Evolutionary conservation across 2,113 vertebrate genomes (phyloP), one percentile per base, ranked within the genome.

Genomic region (Axis porcinus): DNA sequence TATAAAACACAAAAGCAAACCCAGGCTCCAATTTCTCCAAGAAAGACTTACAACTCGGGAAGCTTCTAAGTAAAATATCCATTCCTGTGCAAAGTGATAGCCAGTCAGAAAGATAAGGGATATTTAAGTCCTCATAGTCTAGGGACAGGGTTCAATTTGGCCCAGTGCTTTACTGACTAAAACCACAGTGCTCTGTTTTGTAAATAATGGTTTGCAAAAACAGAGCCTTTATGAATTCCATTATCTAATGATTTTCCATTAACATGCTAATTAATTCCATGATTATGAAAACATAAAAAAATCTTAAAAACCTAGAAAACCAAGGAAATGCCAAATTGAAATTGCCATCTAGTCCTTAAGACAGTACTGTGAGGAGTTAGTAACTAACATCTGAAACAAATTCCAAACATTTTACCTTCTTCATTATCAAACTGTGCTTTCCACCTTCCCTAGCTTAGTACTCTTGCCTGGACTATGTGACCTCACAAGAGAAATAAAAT

Each of bases 251-350:
- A 74, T 91, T 94, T 95, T 76, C 67, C 55, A 97, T 62, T 91
- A 93, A 47, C 14, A 85, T 70, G 27, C 28, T 91, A 95, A 97
- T 94, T 96, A 87, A 95, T 96, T 94, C 36, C 94, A 62, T 81
- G 94, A 90, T 90, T 91, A 96, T 86, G 30, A 94, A 91, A 93
- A 95, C 58, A 2, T 55, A 93, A 47, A 57, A 25, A 96, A 82
- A 55, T 43, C 67, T 90, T 57, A 88, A 88, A 95, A 33, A 16
- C 23, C n/a, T 89, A 28, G 23, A 88, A 96, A 95, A 90, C 36
- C 55, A 94, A 96, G 36, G 15, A 78, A 97, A 97, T 84, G 11
- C 6, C 85, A 43, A 97, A 79, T 55, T 91, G 50, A 95, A 96
- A 90, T 87, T 43, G 15, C 15, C 52, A 89, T 27, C 40, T 9